phyloP scores from a whole-genome alignment of 2,113 vertebrate genomes.

The Myocastor coypus region DNA sequence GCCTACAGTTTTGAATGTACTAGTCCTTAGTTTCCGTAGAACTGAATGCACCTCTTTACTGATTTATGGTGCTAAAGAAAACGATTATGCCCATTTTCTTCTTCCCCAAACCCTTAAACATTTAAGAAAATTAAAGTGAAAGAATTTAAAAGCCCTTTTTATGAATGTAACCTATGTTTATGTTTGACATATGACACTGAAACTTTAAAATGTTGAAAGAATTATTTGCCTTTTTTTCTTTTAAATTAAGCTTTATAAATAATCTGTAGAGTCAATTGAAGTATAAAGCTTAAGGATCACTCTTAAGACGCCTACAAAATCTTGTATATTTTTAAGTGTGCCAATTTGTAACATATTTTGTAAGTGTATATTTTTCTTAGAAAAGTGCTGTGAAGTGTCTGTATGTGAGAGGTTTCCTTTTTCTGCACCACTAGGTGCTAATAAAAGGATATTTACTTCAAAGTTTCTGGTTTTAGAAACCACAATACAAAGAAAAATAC shows the following conservation, averaged over 20 bases:
- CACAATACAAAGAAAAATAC: constrained; percentile 98
- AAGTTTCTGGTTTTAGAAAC: constrained; percentile 99
- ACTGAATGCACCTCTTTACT: constrained; percentile 95
- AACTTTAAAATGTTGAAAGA: constrained; percentile 97
- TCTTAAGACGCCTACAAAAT: constrained; percentile 99
- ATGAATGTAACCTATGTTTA: constrained; percentile 99
- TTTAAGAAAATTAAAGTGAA: constrained; percentile 86
- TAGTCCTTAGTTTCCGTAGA: constrained; percentile 91
- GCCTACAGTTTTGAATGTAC: constrained; percentile 99
- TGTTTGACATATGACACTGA: constrained; percentile 98
- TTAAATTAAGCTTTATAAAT: constrained; percentile 99
- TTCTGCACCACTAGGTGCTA: constrained; percentile 97
- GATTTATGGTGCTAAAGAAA: constrained; percentile 98
- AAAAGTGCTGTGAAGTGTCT: constrained; percentile 99
- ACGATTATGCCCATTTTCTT: constrained; percentile 83
- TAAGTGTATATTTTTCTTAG: constrained; percentile 99
- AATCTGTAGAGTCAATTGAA: constrained; percentile 99
- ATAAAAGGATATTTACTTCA: constrained; percentile 99
- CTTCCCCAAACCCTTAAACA: constrained; percentile 86
- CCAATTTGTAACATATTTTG: constrained; percentile 99
- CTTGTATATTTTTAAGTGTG: constrained; percentile 99
- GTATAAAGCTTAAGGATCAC: constrained; percentile 99
- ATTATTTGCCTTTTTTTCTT: constrained; percentile 98
- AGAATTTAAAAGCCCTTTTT: constrained; percentile 91
- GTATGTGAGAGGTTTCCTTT: constrained; percentile 97